A percentile compares a stretch with the other conserved stretches of the same genome.
Conservation (phyloP, 2,888 invertebrate genomes). For the Parnassius apollo region DNA sequence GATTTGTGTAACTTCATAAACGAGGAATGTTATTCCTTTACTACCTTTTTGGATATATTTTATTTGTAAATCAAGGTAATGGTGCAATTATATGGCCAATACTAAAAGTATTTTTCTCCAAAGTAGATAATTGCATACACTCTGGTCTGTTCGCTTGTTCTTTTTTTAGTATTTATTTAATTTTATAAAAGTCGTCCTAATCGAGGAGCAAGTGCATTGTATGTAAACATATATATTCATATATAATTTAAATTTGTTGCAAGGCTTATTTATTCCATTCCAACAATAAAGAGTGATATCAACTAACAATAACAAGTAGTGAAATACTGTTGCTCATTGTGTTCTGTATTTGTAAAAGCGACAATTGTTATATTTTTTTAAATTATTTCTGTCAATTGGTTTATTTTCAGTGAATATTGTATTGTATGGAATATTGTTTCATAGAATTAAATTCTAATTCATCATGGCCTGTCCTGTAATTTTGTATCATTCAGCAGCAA, state of each 20-base stretch:
- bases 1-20: slow-evolving; percentile 4
- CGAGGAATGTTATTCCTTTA: slow-evolving; percentile 17
- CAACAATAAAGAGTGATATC: slow-evolving; percentile 61
- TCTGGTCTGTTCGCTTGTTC: slow-evolving; percentile 6
- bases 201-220: slow-evolving; percentile 11
- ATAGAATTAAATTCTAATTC: slow-evolving; percentile 35
- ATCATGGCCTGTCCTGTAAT: slow-evolving; percentile 48
- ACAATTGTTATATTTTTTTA: slow-evolving; percentile 73
- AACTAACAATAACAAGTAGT: slow-evolving; percentile 52
- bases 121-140: slow-evolving; percentile 20
- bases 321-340: slow-evolving; percentile 46
- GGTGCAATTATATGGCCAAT: slow-evolving; percentile 48
- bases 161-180: slow-evolving; percentile 26
- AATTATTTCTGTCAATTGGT: slow-evolving; percentile 58
- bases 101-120: slow-evolving; percentile 24
- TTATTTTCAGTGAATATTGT: slow-evolving; percentile 47
- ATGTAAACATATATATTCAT: slow-evolving; percentile 31
- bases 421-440: slow-evolving; percentile 25
- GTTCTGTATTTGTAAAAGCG: slow-evolving; percentile 59
- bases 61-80: slow-evolving; percentile 59
- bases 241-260: slow-evolving; percentile 48
- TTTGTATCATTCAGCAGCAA: slow-evolving; percentile 31
- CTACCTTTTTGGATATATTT: slow-evolving; percentile 33
- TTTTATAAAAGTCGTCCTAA: slow-evolving; percentile 9
- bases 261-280: slow-evolving; percentile 64